Evolutionary conservation across 2,888 invertebrate genomes (phyloP), one percentile per base, ranked within the genome.

Genomic region (Choreutis nemorana): DNA sequence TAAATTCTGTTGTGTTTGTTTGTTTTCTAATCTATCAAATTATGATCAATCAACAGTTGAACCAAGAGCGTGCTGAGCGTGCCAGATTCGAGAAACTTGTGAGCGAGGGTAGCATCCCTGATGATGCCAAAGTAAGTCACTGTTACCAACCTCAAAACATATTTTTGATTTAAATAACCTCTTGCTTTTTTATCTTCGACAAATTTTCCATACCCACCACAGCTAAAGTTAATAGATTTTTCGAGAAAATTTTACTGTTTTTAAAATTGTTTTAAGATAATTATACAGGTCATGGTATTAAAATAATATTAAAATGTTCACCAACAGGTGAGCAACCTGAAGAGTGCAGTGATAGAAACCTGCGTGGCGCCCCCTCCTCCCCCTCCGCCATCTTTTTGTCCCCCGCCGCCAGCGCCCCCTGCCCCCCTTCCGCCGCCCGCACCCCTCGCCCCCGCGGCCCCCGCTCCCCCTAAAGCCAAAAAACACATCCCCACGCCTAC

Each of bases 401-500:
- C 79, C 1, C 83, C 85, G 0, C 84, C 87, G 1, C 83, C 85
- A 0, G 83, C 84, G 0, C 82, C 85, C 1, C 78, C 81, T 4
- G 78, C 84, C 0, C 84, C 83, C 16, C 81, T 83, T 0, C 68
- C 82, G 21, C 83, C 86, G 0, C 81, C 84, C 7, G 81, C 83
- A 1, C 81, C 82, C 0, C 60, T 67, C 15, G 62, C 66, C 9
- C 81, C 84, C 1, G 63, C 66, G 11, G 80, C 83, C 1, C 73
- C 84, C 5, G 81, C 84, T 28, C 53, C 72, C 1, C 87, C 87
- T 34, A 68, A 81, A 26, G 77, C 81, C 10, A 87, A 87, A 62
- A 95, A 94, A 68, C 92, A 95, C 66, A 91, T 95, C 33, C 98
- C 98, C 7, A 91, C 92, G 45, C 93, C 97, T 0, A 86, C 91